Percentiles rank a stretch among this genome's conserved stretches.
phyloP scores from a whole-genome alignment of 2,113 vertebrate species.

The Actenoides lindsayi region DNA sequence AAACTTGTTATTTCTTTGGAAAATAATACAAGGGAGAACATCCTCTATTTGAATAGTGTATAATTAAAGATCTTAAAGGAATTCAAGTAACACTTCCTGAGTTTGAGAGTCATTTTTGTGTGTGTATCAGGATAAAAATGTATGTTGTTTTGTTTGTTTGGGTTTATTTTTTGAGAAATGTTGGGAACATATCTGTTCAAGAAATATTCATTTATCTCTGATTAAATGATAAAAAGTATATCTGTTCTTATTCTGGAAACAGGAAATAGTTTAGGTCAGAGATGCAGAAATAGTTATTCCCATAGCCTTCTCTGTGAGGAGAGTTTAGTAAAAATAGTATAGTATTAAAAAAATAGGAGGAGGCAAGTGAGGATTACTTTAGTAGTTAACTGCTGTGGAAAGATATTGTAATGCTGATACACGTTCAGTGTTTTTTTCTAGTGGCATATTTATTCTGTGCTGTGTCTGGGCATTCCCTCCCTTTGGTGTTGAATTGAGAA shows the following conservation, averaged over 20 bases:
- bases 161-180: not conserved
- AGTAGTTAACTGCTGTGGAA: not conserved
- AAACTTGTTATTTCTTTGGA: not conserved
- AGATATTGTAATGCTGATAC: not conserved
- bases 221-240: not conserved
- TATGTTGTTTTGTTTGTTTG: not conserved
- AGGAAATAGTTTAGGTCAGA: not conserved
- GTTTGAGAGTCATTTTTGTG: not conserved
- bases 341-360: rapidly evolving
- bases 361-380: not conserved
- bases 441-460: not conserved
- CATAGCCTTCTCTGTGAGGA: not conserved
- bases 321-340: not conserved
- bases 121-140: rapidly evolving
- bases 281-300: not conserved
- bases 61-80: not conserved
- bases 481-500: not conserved
- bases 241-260: not conserved
- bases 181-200: not conserved
- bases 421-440: not conserved
- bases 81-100: not conserved
- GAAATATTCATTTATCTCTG: not conserved
- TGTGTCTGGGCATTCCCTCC: not conserved
- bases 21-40: not conserved
- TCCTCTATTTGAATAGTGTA: not conserved